Conservation (phyloP, 2,888 invertebrate species). For the Omphaloscelis lunosa region DNA sequence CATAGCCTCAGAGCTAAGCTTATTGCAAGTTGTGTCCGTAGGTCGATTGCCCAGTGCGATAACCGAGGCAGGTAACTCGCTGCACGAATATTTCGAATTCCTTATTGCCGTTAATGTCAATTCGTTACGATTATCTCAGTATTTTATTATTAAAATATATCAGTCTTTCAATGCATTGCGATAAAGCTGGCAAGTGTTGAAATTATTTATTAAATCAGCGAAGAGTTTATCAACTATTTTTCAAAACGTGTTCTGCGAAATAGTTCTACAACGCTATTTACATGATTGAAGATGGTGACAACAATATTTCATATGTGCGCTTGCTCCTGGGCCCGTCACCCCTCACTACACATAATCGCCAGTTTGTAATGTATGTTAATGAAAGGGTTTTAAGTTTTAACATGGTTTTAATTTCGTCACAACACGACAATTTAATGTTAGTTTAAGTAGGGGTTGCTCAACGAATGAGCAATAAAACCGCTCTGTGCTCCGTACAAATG, state of each 20-base stretch:
- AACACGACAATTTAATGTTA: conserved; percentile 63
- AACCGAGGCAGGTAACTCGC: conserved; percentile 57
- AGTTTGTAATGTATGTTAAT: conserved; percentile 54
- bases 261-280: conserved; percentile 18
- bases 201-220: background rate
- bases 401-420: conserved; percentile 65
- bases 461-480: conserved; percentile 66
- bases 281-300: conserved; percentile 21
- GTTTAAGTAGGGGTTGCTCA: conserved; percentile 64
- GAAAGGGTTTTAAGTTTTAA: conserved; percentile 64
- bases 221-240: conserved; percentile 2
- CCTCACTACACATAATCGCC: conserved; percentile 56
- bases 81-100: conserved; percentile 59
- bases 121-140: conserved; percentile 1
- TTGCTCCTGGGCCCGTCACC: conserved; percentile 15
- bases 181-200: conserved; percentile 17
- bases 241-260: conserved; percentile 6
- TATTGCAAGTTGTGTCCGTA: conserved; percentile 49
- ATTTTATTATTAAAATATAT: conserved; percentile 21
- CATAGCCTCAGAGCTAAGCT: conserved; percentile 37
- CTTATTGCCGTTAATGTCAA: conserved; percentile 37
- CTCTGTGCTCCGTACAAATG: conserved; percentile 57
- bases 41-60: conserved; percentile 60
- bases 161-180: conserved; percentile 9
- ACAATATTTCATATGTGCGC: conserved; percentile 37